phyloP scores from a whole-genome alignment of 2,888 invertebrate genomes.

The Harmothoe impar region DNA sequence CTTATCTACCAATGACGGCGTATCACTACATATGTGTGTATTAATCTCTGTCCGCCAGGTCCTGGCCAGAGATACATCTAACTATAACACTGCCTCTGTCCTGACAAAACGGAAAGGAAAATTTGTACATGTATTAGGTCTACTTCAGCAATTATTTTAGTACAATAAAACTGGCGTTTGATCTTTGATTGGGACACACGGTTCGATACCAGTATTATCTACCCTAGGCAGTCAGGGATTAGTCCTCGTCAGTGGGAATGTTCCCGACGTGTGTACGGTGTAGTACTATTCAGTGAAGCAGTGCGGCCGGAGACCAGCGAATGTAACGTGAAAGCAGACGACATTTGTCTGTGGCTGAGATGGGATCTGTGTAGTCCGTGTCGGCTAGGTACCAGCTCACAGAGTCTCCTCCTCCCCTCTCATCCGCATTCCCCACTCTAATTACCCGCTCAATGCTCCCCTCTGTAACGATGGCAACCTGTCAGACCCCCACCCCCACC shows the following conservation, averaged over 20 bases:
- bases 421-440: neutral
- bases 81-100: too few species aligned
- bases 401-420: neutral
- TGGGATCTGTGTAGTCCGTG: neutral
- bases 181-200: too few species aligned
- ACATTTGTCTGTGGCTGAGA: neutral
- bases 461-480: constrained; percentile 57
- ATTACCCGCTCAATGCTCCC: constrained; percentile 41
- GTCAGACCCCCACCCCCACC: neutral
- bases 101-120: too few species aligned
- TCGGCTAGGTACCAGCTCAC: neutral
- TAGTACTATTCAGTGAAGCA: neutral
- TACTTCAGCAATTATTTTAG: too few species aligned
- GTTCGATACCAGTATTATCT: too few species aligned
- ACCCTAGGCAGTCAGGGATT: neutral
- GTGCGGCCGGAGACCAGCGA: neutral
- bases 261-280: neutral
- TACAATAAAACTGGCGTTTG: too few species aligned
- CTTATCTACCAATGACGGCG: neutral
- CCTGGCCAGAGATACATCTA: too few species aligned
- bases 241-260: neutral
- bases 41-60: too few species aligned
- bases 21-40: neutral
- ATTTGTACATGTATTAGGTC: too few species aligned
- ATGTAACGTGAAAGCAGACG: neutral